Evolutionary conservation across 2,888 invertebrate species (phyloP), one percentile per base, ranked within the genome.

Genomic region (Diplazon laetatorius): DNA sequence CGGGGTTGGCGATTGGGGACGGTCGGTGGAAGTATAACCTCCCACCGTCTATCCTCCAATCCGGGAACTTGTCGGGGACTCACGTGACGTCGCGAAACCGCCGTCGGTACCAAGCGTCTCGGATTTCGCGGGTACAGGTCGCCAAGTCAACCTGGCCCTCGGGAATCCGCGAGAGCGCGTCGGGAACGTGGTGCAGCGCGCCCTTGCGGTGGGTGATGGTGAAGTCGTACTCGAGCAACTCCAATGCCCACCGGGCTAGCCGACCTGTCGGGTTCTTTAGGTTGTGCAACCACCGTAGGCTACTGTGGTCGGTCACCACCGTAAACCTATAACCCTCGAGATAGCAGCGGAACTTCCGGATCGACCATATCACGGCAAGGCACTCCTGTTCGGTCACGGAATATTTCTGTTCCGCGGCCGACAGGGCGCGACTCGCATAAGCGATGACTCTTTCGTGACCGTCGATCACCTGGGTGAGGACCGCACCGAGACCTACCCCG

Each of bases 231-330:
- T 55, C 55, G 1, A 35, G n/a, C 16, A 55, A 8, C 16, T 55
- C 55, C 0, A 55, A n/a, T 0, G 55, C 35, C 55, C 55, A 55
- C 5, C 55, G 30, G 6, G 35, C 55, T 16, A 55, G 14, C 5
- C 55, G 14, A 1, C 55, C 55, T 0, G 55, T 55, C 1, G 55
- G 55, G n/a, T 52, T 52, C 6, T 12, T 52, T 2, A 52, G 14
- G n/a, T 76, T 66, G 0, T 69, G 37, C 0, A 82, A 42, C 77
- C 80, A 78, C 0, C 57, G 25, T 0, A 83, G 12, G n/a, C 80
- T 77, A 2, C 44, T 73, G 12, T 83, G 80, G n/a, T 87, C 84
- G 0, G 85, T 86, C 0, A 82, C 59, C 0, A 85, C 84, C 0
- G 80, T 82, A 16, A 84, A 83, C 0, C n/a, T 16, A 2, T 71